phyloP scores from a whole-genome alignment of 1,140 invertebrate species.

The Euwallacea similis region DNA sequence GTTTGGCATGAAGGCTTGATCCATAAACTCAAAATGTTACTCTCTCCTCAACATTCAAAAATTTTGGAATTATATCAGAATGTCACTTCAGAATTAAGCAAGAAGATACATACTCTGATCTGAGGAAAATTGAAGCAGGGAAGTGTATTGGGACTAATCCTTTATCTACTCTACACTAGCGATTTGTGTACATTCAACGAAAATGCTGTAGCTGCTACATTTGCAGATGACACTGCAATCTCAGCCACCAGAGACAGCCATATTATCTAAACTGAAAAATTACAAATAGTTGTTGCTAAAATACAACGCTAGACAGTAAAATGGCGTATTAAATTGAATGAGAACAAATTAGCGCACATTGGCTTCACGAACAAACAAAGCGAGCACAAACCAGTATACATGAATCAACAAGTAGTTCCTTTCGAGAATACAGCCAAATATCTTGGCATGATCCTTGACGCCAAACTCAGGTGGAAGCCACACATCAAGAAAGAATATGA shows the following conservation, averaged over 20 bases:
- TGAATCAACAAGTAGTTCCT: too few species aligned
- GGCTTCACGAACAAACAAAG: too few species aligned
- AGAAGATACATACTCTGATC: slow-evolving; percentile 36
- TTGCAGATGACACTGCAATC: slow-evolving; percentile 46
- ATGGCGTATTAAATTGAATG: too few species aligned
- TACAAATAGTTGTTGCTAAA: slow-evolving; percentile 38
- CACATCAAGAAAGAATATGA: too few species aligned
- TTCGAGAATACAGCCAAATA: too few species aligned
- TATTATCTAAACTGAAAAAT: slow-evolving; percentile 19
- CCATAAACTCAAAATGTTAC: slow-evolving; percentile 24
- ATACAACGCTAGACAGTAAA: too few species aligned
- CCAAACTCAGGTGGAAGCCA: too few species aligned
- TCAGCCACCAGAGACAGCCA: slow-evolving; percentile 14
- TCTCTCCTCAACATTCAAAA: slow-evolving; percentile 36
- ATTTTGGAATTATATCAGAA: slow-evolving; percentile 39
- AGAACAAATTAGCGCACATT: too few species aligned
- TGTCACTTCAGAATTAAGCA: slow-evolving; percentile 43
- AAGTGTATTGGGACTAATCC: slow-evolving; percentile 46
- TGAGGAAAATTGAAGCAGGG: slow-evolving; percentile 42
- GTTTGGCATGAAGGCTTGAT: slow-evolving; percentile 44
- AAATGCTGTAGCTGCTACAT: slow-evolving; percentile 43
- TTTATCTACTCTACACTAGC: slow-evolving; percentile 46
- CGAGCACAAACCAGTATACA: too few species aligned
- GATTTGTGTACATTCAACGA: slow-evolving; percentile 42
- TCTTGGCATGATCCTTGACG: too few species aligned